These are phyloP conservation scores for Corythucha ciliata DNA, from an alignment of 2,888 invertebrate genomes.

Conservation along the genomic window DNA sequence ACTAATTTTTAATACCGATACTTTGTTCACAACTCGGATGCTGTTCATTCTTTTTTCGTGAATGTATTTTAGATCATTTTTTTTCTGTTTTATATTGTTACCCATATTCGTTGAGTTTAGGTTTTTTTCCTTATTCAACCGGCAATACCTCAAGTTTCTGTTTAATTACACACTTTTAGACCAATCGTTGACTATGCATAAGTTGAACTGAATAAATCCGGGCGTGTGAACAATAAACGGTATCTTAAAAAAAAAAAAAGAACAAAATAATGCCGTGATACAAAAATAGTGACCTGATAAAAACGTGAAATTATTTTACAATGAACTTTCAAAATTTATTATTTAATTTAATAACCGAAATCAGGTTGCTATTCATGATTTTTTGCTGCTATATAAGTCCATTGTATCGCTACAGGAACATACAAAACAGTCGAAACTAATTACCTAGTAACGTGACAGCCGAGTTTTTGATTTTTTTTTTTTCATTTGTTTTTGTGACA, in stretches of 20 bases:
- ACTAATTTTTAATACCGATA: slow-evolving; percentile 19
- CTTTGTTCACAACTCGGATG: slow-evolving; percentile 14
- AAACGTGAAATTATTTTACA: slow-evolving; percentile 8
- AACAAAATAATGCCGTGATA: slow-evolving; percentile 12
- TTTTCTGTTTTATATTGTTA: not conserved
- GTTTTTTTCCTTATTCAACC: too few relatives aligned
- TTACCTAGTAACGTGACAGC: slow-evolving; percentile 27
- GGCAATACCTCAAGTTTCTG: too few relatives aligned
- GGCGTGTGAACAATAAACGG: slow-evolving; percentile 20
- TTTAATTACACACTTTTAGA: too few relatives aligned
- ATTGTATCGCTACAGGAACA: slow-evolving; percentile 29
- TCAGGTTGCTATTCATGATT: slow-evolving; percentile 31
- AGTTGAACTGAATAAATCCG: too few relatives aligned
- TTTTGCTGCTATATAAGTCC: slow-evolving; percentile 31
- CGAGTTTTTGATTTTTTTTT: slow-evolving; percentile 19
- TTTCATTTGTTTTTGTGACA: slow-evolving; percentile 12
- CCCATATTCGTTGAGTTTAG: not conserved
- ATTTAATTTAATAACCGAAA: slow-evolving; percentile 4
- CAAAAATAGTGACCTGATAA: slow-evolving; percentile 29
- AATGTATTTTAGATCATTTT: not conserved
- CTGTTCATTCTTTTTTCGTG: slow-evolving; percentile 16
- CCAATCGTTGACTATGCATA: too few relatives aligned
- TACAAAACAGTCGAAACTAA: too few relatives aligned
- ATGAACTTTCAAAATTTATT: slow-evolving; percentile 16
- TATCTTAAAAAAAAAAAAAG: slow-evolving; percentile 9